Evolutionary conservation across 2,797 vertebrate species (phyloP).

Genomic region (Paedocypris micromegethes): DNA sequence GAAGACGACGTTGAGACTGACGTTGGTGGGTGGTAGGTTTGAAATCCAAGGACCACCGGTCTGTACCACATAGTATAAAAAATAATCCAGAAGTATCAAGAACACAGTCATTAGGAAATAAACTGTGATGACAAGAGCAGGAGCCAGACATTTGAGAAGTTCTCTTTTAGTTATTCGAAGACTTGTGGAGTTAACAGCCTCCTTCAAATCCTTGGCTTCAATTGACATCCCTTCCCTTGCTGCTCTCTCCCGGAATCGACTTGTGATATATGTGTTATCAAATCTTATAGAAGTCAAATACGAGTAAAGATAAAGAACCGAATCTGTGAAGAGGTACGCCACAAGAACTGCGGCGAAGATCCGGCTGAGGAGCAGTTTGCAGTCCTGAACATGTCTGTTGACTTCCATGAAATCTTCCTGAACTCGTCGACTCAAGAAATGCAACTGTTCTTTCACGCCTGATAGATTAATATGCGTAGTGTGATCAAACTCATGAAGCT

Average conservation of each 20-base stretch:
- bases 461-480: conserved; percentile 66
- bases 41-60: conserved; percentile 61
- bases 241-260: conserved; percentile 54
- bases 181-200: conserved; percentile 54
- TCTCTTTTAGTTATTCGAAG: conserved; percentile 73
- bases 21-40: conserved; percentile 69
- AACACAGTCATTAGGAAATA: conserved; percentile 69
- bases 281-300: conserved; percentile 80
- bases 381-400: conserved; percentile 60
- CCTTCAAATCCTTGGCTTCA: conserved; percentile 48
- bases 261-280: conserved; percentile 74
- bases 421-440: conserved; percentile 65
- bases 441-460: conserved; percentile 62
- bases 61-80: conserved; percentile 70
- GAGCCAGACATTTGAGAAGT: conserved; percentile 62
- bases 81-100: conserved; percentile 69
- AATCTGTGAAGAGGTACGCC: conserved; percentile 70
- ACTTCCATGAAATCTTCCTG: conserved; percentile 66
- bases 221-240: conserved; percentile 47
- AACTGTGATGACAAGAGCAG: conserved; percentile 65
- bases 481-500: conserved; percentile 59
- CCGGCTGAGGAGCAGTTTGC: conserved; percentile 62
- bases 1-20: conserved; percentile 70
- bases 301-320: conserved; percentile 74
- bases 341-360: conserved; percentile 72